These are phyloP conservation scores for Atherinosoma microstoma DNA, from an alignment of 2,797 vertebrate species.

Conservation along the genomic window DNA sequence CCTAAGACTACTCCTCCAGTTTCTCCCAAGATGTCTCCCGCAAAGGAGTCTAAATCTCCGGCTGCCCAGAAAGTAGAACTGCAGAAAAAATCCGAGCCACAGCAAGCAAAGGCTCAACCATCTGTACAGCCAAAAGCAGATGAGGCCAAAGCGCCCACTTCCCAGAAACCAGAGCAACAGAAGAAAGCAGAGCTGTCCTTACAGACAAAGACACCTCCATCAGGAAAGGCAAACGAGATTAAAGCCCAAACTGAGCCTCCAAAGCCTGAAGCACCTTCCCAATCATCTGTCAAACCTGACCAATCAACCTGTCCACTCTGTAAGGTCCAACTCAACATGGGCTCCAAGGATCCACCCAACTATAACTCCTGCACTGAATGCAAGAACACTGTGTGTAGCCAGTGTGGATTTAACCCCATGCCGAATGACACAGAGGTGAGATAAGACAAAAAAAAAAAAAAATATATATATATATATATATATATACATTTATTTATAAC, in stretches of 20 bases:
- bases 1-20: conserved; percentile 74
- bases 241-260: conserved; percentile 43
- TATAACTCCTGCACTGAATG: conserved; percentile 93
- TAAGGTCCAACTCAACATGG: conserved; percentile 87
- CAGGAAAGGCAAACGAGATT: conserved; percentile 50
- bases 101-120: conserved; percentile 10
- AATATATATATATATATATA: no score
- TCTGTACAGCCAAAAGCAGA: conserved; percentile 20
- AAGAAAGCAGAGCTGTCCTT: conserved; percentile 69
- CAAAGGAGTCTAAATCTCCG: conserved; percentile 74
- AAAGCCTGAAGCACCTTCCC: conserved; percentile 69
- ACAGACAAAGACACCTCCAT: conserved; percentile 73
- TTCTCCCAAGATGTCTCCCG: conserved; percentile 76
- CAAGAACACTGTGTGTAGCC: conserved; percentile 92
- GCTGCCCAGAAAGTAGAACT: conserved; percentile 62
- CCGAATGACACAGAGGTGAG: conserved; percentile 86
- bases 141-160: conserved; percentile 34
- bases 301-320: conserved; percentile 89
- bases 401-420: conserved; percentile 95
- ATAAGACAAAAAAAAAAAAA: conserved; percentile 32
- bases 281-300: conserved; percentile 75
- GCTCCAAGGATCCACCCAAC: conserved; percentile 88
- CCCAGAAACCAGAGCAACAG: conserved; percentile 61
- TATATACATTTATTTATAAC: no score
- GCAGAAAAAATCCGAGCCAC: conserved; percentile 55